Conservation (phyloP, 2,797 vertebrate species). For the Anas bahamensis region DNA sequence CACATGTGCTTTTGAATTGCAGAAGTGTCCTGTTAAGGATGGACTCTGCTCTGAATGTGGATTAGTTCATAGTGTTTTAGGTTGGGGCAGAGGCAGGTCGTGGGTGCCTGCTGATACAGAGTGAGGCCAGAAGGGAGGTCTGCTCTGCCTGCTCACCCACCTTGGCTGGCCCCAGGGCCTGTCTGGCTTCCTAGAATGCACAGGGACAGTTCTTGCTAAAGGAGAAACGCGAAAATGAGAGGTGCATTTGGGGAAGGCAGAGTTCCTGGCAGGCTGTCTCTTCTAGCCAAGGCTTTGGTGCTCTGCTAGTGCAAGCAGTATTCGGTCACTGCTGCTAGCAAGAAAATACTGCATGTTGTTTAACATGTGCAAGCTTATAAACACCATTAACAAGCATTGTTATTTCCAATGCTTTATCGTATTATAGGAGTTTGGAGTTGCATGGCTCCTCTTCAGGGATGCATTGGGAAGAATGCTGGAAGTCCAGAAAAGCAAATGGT, state of each 20-base stretch:
- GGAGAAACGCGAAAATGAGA: not conserved
- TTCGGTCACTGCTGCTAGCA: not conserved
- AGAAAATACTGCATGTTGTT: not conserved
- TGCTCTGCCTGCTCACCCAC: not conserved
- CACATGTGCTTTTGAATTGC: not conserved
- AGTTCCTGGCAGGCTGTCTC: not conserved
- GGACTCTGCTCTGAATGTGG: not conserved
- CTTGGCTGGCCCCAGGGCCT: not conserved
- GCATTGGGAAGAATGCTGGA: not conserved
- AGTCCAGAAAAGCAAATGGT: not conserved
- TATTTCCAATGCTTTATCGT: not conserved
- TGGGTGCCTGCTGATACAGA: rapidly evolving
- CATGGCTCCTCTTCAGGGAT: not conserved
- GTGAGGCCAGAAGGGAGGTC: not conserved
- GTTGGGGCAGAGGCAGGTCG: not conserved
- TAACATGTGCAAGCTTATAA: not conserved
- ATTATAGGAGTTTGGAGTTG: not conserved
- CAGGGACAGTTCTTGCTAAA: not conserved
- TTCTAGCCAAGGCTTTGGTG: not conserved
- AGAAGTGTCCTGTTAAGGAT: not conserved
- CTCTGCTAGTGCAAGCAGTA: not conserved
- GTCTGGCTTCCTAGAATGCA: not conserved
- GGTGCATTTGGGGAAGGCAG: not conserved
- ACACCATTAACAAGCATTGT: not conserved
- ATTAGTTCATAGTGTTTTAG: not conserved